Evolutionary conservation across 1,140 invertebrate species (phyloP), one percentile per base, ranked within the genome.

Genomic region (Ceratosolen solmsi): DNA sequence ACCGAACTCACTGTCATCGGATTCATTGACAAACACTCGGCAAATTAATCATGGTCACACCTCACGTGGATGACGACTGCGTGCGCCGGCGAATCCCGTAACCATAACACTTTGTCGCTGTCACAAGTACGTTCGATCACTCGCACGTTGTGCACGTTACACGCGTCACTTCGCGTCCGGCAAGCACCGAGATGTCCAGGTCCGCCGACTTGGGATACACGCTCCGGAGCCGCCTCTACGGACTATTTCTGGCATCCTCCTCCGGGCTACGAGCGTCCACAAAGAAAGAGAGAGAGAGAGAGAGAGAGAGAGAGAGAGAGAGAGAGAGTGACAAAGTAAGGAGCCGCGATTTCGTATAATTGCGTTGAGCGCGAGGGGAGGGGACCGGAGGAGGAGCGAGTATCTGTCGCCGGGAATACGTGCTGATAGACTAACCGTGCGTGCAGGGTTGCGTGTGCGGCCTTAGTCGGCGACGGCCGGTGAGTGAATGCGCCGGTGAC

Each of bases 401-500:
- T 36, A 38, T 30, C 36, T 13, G 33, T 60, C 70, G 68, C 54
- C 25, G 27, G 15, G 46, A 36, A 71, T 74, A 46, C 13, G 51
- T 36, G 56, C 70, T 51, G 63, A 36, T 15, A 70, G 54, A 76
- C 87, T 89, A 86, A 89, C 85, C 89, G 89, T 89, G 85, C 86
- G 84, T 86, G 86, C 83, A 38, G 63, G 63, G 82, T 86, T 84
- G 84, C 87, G 88, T 87, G 86, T 86, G 82, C 86, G 86, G 89
- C 88, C 82, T 84, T 78, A 83, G 88, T 89, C 90, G 88, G 85
- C 87, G 89, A 90, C 90, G 89, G 89, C 88, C 89, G 89, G 87
- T 89, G 89, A 91, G 90, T 90, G 89, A 91, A 90, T 91, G 90
- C 89, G 88, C 89, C 88, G 86, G 88, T 88, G 86, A 89, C 85